Evolutionary conservation across 2,113 vertebrate genomes (phyloP).

Genomic region (Erythrolamprus reginae): DNA sequence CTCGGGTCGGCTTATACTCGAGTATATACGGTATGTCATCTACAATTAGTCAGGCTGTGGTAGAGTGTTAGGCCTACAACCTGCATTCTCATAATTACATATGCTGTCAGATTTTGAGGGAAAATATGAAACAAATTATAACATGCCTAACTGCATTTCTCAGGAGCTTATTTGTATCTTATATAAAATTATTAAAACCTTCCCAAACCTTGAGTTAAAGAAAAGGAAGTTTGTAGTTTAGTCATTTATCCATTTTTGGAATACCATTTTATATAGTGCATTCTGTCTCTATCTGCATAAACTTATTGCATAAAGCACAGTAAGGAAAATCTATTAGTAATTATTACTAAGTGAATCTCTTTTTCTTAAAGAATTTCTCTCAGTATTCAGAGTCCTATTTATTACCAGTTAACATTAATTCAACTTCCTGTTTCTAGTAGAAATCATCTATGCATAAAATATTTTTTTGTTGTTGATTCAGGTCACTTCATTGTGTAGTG

Average conservation of each 20-base stretch:
- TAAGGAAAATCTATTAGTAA: neutral
- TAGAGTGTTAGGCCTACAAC: neutral
- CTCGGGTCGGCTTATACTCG: no score
- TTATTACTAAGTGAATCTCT: neutral
- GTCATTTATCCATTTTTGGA: conserved; percentile 3
- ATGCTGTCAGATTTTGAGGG: neutral
- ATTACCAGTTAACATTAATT: conserved; percentile 24
- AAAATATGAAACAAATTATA: neutral
- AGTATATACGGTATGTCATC: no score
- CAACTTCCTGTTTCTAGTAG: conserved; percentile 53
- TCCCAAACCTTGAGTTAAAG: neutral
- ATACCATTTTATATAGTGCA: neutral
- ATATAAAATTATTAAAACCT: neutral
- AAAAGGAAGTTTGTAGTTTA: conserved; percentile 8
- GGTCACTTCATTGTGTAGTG: neutral
- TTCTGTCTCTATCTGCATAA: neutral
- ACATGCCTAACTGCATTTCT: neutral
- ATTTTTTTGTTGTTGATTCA: conserved; percentile 38
- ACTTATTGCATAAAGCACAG: neutral
- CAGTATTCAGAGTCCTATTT: neutral
- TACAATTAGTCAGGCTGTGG: neutral
- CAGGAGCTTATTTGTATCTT: neutral
- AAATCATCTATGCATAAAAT: conserved; percentile 52
- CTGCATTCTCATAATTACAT: neutral
- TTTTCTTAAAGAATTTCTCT: neutral